Conservation (phyloP, 2,888 invertebrate genomes). For the Cheilosia soror region DNA sequence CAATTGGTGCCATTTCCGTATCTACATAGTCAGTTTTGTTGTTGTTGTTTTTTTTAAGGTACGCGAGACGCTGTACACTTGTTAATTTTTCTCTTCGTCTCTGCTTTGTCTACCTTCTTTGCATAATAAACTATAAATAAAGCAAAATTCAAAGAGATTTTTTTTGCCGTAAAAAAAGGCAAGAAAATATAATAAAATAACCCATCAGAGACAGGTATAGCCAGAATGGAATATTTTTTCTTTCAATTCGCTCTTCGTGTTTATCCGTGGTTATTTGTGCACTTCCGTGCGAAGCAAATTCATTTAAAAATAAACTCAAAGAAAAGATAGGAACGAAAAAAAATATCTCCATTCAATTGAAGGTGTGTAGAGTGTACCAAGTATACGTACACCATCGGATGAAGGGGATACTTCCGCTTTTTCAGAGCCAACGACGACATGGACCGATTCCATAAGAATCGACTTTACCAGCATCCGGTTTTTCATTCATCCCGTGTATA, state of each 20-base stretch:
- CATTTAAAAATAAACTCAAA: slow-evolving; percentile 9
- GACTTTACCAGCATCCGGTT: slow-evolving; percentile 64
- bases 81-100: slow-evolving; percentile 54
- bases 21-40: slow-evolving; percentile 49
- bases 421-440: not conserved
- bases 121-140: slow-evolving; percentile 63
- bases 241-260: slow-evolving; percentile 31
- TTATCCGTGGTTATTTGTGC: slow-evolving; percentile 55
- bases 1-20: slow-evolving; percentile 68
- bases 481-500: slow-evolving; percentile 14
- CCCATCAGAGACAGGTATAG: slow-evolving; percentile 17
- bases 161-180: slow-evolving; percentile 1
- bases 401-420: slow-evolving; percentile 64
- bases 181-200: slow-evolving; percentile 25
- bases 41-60: slow-evolving; percentile 14
- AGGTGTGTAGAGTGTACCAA: slow-evolving; percentile 29
- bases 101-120: slow-evolving; percentile 65
- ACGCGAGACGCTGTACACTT: slow-evolving; percentile 44
- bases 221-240: slow-evolving; percentile 1
- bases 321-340: slow-evolving; percentile 14
- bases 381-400: not conserved
- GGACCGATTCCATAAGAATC: not conserved
- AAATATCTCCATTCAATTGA: slow-evolving; percentile 31
- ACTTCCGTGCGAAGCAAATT: slow-evolving; percentile 66
- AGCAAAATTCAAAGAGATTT: slow-evolving; percentile 17